Base-by-base conservation (phyloP, 2,888 invertebrate genomes). In the Meliscaeva auricollis region DNA sequence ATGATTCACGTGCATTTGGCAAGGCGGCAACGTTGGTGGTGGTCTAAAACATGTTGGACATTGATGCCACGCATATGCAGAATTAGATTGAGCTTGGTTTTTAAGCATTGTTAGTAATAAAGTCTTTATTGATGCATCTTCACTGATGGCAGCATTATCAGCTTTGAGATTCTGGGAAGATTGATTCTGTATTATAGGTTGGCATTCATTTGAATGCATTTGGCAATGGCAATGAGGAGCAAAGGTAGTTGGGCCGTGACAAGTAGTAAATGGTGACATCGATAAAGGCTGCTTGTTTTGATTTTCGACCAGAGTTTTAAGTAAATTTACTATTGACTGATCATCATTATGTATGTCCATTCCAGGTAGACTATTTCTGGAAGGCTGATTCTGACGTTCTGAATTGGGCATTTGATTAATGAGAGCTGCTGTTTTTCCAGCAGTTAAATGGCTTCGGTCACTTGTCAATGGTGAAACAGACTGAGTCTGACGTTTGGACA, bases 401-500 rank as follows among this genome's bases (percentile, higher is more conserved):
- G 20, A 17, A 3, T 17, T 20, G 1, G 30, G 3, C 32, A 64
- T 64, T 44, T 44, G 44, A 6, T n/a, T n/a, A n/a, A n/a, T n/a
- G n/a, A n/a, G n/a, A n/a, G n/a, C n/a, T n/a, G n/a, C 5, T 20
- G 13, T 5, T 17, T 38, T 6, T 38, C 7, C 3, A 1, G 1
- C 7, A 11, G 35, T 20, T 8, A 6, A 58, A 38, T 3, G 13
- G 5, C 38, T 3, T 58, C 20, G 58, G 11, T 38, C 30, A 5
- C 35, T 35, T 58, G 58, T 13, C 7, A 58, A 58, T 38, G 58
- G 58, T 35, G 20, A 38, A 58, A 58, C 58, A 2, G 13, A 58
- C 35, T 58, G 58, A 17, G 58, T 58, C 7, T 58, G 35, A 3
- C 58, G 58, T 35, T 38, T 6, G 38, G 58, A 58, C 58, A 58